A percentile compares a stretch with the other conserved stretches of the same genome.
Evolutionary conservation across 2,888 invertebrate species (phyloP).

Genomic region (Teleiodes luculella): DNA sequence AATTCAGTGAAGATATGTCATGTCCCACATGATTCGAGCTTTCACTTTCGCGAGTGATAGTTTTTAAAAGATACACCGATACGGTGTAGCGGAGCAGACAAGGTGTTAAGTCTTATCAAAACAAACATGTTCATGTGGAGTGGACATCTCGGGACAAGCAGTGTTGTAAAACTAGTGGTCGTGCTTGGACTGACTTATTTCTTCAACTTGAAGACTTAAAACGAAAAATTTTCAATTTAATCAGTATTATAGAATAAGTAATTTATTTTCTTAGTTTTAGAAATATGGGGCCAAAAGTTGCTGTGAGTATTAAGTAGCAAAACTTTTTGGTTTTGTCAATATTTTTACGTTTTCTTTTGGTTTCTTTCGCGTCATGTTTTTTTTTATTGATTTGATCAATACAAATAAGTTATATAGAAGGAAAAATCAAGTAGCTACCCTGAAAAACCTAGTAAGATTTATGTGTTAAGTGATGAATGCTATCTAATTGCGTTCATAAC

Average conservation of each 20-base stretch:
- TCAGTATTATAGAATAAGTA: slow-evolving; percentile 67
- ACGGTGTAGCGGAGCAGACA: too few relatives aligned
- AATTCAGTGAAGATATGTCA: neutral
- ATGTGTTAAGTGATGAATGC: too few relatives aligned
- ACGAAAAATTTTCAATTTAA: slow-evolving; percentile 43
- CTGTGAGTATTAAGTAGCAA: slow-evolving; percentile 56
- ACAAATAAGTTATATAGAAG: too few relatives aligned
- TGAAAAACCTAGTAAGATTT: too few relatives aligned
- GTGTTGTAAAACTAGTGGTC: slow-evolving; percentile 15
- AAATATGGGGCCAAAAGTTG: slow-evolving; percentile 67
- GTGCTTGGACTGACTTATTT: slow-evolving; percentile 47
- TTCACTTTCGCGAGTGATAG: neutral
- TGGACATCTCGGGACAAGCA: neutral
- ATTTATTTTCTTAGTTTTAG: slow-evolving; percentile 48
- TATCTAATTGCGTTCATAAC: too few relatives aligned
- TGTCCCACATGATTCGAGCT: neutral
- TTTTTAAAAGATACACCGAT: neutral
- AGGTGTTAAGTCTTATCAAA: too few relatives aligned
- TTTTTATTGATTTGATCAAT: too few relatives aligned
- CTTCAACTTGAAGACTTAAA: too few relatives aligned
- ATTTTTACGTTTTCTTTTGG: slow-evolving; percentile 25
- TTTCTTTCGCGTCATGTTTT: neutral
- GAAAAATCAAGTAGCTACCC: too few relatives aligned
- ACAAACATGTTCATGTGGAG: neutral
- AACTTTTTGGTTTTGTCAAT: slow-evolving; percentile 46